phyloP scores from a whole-genome alignment of 2,888 invertebrate species.

The Eupithecia centaureata region DNA sequence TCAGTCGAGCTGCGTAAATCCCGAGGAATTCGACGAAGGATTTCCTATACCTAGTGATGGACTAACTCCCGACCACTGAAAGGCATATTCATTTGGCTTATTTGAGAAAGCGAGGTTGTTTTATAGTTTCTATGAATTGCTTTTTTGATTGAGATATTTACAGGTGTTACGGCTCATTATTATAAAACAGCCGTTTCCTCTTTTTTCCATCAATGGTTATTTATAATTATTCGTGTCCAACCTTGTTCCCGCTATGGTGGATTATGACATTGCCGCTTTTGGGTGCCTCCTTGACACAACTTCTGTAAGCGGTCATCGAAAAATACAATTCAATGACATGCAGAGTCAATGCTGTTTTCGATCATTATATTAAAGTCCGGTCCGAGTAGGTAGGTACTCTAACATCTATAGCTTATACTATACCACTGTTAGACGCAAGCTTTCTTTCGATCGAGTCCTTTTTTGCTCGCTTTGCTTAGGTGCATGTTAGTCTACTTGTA shows the following conservation, averaged over 20 bases:
- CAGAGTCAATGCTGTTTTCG: background rate
- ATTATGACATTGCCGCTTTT: conserved; percentile 7
- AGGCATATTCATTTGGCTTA: no score
- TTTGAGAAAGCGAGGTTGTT: no score
- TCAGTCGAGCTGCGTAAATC: background rate
- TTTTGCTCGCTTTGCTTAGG: no score
- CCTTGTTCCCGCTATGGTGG: conserved; percentile 10
- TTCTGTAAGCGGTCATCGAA: background rate
- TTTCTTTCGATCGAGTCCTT: no score
- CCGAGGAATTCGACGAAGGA: background rate
- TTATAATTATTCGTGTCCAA: background rate
- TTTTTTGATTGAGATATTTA: background rate
- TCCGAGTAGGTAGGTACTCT: background rate
- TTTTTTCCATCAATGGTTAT: background rate
- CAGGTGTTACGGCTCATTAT: background rate
- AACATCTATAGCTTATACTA: background rate
- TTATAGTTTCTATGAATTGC: background rate
- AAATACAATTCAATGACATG: background rate
- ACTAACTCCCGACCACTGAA: no score
- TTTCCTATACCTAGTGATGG: background rate
- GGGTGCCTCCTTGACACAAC: conserved; percentile 18
- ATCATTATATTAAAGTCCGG: background rate
- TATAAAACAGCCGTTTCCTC: background rate
- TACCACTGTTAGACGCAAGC: no score
- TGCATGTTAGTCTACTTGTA: no score